These are phyloP conservation scores for Acleris laterana DNA, from an alignment of 2,888 invertebrate genomes.

Conservation along the genomic window DNA sequence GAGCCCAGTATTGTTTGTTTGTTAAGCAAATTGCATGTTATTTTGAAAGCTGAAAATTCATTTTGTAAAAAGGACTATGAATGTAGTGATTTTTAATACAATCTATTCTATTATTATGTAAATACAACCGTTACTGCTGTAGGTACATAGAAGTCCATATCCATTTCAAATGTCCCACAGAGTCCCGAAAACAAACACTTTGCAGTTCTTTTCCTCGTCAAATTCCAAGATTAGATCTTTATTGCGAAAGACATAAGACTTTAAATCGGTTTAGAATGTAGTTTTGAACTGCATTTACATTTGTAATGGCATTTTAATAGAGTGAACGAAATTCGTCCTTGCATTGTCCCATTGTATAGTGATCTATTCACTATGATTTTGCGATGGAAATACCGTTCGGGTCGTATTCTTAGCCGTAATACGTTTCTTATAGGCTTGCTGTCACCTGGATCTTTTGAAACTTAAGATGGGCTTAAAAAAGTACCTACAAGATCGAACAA, in stretches of 20 bases:
- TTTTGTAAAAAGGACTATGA: too few relatives aligned
- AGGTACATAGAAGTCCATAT: slow-evolving; percentile 21
- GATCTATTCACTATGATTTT: slow-evolving; percentile 30
- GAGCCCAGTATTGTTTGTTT: too few relatives aligned
- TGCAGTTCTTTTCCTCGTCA: not conserved
- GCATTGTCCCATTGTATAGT: slow-evolving; percentile 73
- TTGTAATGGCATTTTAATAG: slow-evolving; percentile 76
- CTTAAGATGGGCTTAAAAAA: slow-evolving; percentile 6
- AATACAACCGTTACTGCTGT: slow-evolving; percentile 29
- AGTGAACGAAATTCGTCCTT: slow-evolving; percentile 78
- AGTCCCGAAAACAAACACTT: slow-evolving; percentile 6
- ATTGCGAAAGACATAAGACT: slow-evolving; percentile 4
- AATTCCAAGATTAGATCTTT: not conserved
- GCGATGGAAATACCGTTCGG: slow-evolving; percentile 26
- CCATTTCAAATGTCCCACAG: slow-evolving; percentile 28
- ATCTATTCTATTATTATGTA: slow-evolving; percentile 27
- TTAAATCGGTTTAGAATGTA: slow-evolving; percentile 23
- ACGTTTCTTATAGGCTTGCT: slow-evolving; percentile 23
- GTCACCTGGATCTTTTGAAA: slow-evolving; percentile 28
- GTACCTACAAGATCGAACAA: not conserved
- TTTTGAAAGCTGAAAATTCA: too few relatives aligned
- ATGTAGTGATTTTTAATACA: slow-evolving; percentile 6
- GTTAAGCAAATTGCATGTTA: too few relatives aligned
- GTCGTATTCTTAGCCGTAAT: slow-evolving; percentile 32
- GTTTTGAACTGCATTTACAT: slow-evolving; percentile 38